phyloP scores from a whole-genome alignment of 1,140 invertebrate species.

The Glossosoma conforme region DNA sequence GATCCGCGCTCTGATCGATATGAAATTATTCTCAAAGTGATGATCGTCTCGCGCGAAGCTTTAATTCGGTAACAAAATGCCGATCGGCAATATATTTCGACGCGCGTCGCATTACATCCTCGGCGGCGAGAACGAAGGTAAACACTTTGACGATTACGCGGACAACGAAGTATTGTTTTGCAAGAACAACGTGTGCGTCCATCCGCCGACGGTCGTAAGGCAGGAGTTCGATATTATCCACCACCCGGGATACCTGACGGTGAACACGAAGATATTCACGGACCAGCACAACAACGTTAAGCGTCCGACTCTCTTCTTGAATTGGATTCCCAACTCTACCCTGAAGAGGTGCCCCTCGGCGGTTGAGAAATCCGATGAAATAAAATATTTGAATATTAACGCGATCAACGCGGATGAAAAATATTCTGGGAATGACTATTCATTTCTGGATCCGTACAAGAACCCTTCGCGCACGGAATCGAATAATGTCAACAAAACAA shows the following conservation, averaged over 20 bases:
- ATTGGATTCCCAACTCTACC: conserved; percentile 90
- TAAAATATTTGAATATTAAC: conserved; percentile 29
- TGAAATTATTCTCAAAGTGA: no score
- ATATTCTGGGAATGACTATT: conserved; percentile 34
- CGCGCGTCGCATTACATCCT: conserved; percentile 73
- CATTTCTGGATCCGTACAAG: conserved; percentile 30
- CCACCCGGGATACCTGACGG: conserved; percentile 86
- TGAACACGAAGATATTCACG: conserved; percentile 70
- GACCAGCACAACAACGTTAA: conserved; percentile 66
- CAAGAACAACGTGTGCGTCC: conserved; percentile 94
- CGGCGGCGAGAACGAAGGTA: conserved; percentile 59
- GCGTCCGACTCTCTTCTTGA: conserved; percentile 78
- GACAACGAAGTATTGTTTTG: conserved; percentile 82
- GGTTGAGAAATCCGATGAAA: conserved; percentile 56
- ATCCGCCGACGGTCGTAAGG: conserved; percentile 76
- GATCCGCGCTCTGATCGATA: no score
- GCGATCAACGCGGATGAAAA: conserved; percentile 34
- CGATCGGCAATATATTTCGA: conserved; percentile 66
- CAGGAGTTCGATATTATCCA: conserved; percentile 79
- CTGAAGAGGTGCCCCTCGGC: conserved; percentile 80
- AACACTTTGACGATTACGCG: conserved; percentile 58
- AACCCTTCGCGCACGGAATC: conserved; percentile 36
- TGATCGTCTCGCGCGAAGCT: no score
- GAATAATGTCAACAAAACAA: conserved; percentile 25
- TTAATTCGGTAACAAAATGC: conserved; percentile 51